These are phyloP conservation scores for Acleris holmiana DNA, from an alignment of 2,888 invertebrate genomes.

Conservation along the genomic window DNA sequence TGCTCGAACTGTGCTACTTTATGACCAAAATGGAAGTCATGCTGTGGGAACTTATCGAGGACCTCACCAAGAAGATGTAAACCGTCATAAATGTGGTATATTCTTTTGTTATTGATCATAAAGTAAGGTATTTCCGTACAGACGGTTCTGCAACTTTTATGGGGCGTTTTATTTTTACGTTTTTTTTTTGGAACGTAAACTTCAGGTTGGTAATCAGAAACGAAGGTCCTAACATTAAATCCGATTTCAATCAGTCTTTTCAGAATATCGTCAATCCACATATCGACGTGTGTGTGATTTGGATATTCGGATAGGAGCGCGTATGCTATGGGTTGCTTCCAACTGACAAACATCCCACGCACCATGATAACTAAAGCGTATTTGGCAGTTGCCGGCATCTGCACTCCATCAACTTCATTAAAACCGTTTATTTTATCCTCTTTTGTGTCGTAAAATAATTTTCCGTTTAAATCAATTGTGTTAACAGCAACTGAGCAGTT, in stretches of 20 bases:
- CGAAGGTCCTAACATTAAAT: not conserved
- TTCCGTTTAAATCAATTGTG: not conserved
- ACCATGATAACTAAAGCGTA: not conserved
- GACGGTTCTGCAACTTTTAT: not conserved
- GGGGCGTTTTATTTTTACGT: too few species aligned
- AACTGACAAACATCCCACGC: not conserved
- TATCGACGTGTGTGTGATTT: not conserved
- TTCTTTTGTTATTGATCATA: not conserved
- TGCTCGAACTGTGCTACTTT: not conserved
- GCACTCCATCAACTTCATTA: slow-evolving; percentile 5
- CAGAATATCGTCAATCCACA: slow-evolving; percentile 1
- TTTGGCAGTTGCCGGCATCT: not conserved
- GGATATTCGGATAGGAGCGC: slow-evolving; percentile 1
- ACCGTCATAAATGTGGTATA: not conserved
- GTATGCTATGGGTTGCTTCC: slow-evolving; percentile 11
- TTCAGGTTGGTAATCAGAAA: not conserved
- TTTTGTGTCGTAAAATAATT: slow-evolving; percentile 9
- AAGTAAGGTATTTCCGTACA: not conserved
- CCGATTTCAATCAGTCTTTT: not conserved
- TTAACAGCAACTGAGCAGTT: not conserved
- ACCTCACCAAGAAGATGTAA: not conserved
- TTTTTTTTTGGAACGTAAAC: not conserved
- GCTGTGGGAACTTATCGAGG: not conserved
- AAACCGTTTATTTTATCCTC: slow-evolving; percentile 1
- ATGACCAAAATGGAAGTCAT: not conserved